Conservation (phyloP, 2,888 invertebrate genomes). For the Lasioglossum morio region DNA sequence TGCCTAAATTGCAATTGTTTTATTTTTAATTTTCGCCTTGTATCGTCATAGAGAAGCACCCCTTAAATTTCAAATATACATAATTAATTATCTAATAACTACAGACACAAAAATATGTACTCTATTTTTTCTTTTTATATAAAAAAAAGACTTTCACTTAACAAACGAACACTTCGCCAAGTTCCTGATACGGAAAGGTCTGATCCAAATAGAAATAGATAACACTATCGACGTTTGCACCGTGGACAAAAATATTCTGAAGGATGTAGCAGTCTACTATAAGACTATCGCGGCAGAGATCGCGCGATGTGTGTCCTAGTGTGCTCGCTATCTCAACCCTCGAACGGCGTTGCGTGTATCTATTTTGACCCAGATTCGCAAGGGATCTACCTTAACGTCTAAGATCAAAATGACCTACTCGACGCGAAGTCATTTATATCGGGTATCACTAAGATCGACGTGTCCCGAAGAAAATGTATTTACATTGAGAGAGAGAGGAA, state of each 20-base stretch:
- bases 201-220: background rate
- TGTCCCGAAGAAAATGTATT: background rate
- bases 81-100: too few relatives aligned
- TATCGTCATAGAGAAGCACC: too few relatives aligned
- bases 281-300: background rate
- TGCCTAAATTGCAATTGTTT: too few relatives aligned
- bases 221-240: background rate
- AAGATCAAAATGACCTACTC: background rate
- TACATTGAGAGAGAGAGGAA: background rate
- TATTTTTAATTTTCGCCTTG: too few relatives aligned
- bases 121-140: too few relatives aligned
- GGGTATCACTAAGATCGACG: background rate
- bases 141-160: too few relatives aligned
- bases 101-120: too few relatives aligned
- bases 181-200: background rate
- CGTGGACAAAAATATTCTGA: background rate
- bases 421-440: background rate
- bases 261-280: background rate
- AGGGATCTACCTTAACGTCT: background rate
- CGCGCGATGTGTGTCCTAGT: background rate
- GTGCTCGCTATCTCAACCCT: background rate
- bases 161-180: background rate
- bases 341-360: constrained; percentile 2
- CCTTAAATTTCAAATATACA: too few relatives aligned
- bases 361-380: background rate